Evolutionary conservation across 2,113 vertebrate species (phyloP).

Genomic region (Psammodynastes pulverulentus): DNA sequence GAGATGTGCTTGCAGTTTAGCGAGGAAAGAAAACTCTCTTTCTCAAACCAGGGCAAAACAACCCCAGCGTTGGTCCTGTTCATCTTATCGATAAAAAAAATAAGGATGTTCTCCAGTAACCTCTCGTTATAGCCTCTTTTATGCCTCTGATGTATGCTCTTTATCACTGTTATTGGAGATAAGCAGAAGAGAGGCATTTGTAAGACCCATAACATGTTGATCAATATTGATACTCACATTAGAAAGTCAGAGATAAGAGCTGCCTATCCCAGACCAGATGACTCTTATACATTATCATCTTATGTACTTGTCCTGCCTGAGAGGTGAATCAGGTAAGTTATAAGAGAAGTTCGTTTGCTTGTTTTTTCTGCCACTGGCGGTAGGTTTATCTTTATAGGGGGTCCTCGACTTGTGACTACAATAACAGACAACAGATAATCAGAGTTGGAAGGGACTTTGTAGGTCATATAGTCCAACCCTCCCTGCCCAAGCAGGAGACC

Average conservation of each 20-base stretch:
- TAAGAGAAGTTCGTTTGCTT: background rate
- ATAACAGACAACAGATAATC: no score
- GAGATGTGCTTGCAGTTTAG: conserved; percentile 49
- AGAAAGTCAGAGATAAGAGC: background rate
- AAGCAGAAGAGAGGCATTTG: background rate
- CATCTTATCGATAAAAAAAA: background rate
- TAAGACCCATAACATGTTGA: background rate
- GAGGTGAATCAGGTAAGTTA: background rate
- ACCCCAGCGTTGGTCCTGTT: background rate
- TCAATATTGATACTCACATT: background rate
- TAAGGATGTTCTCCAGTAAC: background rate
- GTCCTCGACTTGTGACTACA: background rate
- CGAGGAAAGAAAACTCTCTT: conserved; percentile 1
- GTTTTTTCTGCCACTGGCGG: background rate
- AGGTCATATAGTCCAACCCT: no score
- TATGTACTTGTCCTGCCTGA: background rate
- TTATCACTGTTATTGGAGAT: background rate
- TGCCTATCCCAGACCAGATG: background rate
- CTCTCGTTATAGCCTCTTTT: background rate
- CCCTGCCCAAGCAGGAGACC: no score
- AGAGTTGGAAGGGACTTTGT: no score
- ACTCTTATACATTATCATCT: background rate
- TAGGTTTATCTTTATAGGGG: background rate
- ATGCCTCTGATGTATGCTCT: background rate
- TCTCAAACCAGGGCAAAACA: background rate